Conservation (phyloP, 2,113 vertebrate genomes). For the Lota lota region DNA sequence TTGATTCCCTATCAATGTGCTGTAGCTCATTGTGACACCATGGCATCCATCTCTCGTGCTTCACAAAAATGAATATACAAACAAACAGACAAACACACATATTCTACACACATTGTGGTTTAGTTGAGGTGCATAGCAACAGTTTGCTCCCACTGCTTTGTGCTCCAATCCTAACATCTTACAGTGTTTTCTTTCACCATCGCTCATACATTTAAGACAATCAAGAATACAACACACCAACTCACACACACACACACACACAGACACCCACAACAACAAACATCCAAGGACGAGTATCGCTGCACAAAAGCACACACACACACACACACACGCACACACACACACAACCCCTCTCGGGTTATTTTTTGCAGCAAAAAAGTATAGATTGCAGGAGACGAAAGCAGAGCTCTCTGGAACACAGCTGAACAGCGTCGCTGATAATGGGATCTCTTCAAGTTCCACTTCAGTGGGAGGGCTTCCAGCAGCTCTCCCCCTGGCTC, state of each 20-base stretch:
- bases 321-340: background rate
- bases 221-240: conserved; percentile 24
- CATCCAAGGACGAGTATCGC: too few species aligned
- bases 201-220: conserved; percentile 50
- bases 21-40: too few species aligned
- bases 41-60: background rate
- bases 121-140: conserved; percentile 5
- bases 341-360: conserved; percentile 19
- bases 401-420: conserved; percentile 49
- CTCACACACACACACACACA: background rate
- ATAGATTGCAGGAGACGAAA: conserved; percentile 52
- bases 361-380: conserved; percentile 39
- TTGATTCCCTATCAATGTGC: too few species aligned
- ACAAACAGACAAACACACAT: background rate
- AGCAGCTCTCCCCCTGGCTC: conserved; percentile 33
- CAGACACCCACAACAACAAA: background rate
- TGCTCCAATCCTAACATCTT: conserved; percentile 40
- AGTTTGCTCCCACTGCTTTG: conserved; percentile 42
- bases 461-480: conserved; percentile 60
- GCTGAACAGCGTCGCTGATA: conserved; percentile 52
- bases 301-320: background rate
- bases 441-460: conserved; percentile 62
- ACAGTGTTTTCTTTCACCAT: conserved; percentile 46
- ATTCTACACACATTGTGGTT: conserved; percentile 11
- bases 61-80: too few species aligned